Evolutionary conservation across 2,797 vertebrate genomes (phyloP).

Genomic region (Manis javanica): DNA sequence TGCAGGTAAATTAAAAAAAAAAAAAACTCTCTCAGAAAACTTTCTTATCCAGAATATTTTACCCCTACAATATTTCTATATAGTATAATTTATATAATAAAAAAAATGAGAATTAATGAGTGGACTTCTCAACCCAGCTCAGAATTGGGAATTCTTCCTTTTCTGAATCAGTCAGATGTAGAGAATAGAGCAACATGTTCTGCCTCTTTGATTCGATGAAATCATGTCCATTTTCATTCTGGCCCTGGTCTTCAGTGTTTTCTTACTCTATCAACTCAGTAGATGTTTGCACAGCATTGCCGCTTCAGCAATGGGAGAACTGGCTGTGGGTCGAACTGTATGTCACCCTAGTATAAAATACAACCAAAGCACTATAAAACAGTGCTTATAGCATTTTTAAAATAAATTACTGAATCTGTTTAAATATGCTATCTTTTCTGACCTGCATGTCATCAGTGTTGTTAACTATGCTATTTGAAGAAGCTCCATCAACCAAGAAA

Average conservation of each 20-base stretch:
- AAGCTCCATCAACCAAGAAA: slow-evolving; percentile 40
- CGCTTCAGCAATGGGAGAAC: not conserved
- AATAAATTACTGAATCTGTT: slow-evolving; percentile 61
- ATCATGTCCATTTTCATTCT: not conserved
- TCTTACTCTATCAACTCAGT: not conserved
- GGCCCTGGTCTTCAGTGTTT: not conserved
- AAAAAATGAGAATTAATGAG: not conserved
- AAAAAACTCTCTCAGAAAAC: not conserved
- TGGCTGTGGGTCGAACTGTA: not conserved
- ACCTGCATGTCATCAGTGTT: slow-evolving; percentile 61
- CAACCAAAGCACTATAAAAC: not conserved
- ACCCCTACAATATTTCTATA: not conserved
- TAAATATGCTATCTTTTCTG: slow-evolving; percentile 42
- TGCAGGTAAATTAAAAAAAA: not conserved
- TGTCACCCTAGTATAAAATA: not conserved
- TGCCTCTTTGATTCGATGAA: not conserved
- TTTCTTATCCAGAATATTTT: not conserved
- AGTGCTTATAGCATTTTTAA: not conserved
- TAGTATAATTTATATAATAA: not conserved
- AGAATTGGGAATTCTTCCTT: not conserved
- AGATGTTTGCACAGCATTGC: not conserved
- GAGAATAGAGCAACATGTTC: not conserved
- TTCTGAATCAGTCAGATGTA: not conserved
- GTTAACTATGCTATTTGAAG: slow-evolving; percentile 57
- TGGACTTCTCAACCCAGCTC: not conserved